Percentiles rank a stretch among this genome's conserved stretches.
phyloP scores from a whole-genome alignment of 2,888 invertebrate genomes.

The Eudasyphora cyanicolor region DNA sequence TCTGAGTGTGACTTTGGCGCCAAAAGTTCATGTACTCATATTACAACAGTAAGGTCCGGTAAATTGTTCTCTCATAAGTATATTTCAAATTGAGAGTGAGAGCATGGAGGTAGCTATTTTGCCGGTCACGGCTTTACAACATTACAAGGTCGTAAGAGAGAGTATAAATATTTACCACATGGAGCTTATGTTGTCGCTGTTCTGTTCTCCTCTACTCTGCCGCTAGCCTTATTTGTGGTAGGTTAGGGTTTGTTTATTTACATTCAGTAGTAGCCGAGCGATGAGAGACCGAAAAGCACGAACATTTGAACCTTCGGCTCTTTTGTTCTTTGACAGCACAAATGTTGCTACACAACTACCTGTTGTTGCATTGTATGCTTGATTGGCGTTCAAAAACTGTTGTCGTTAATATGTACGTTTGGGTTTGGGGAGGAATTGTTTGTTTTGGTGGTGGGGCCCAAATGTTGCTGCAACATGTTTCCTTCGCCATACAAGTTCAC shows the following conservation, averaged over 20 bases:
- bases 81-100: no score
- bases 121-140: no score
- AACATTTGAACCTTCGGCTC: not conserved
- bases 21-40: not conserved
- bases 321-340: conserved; percentile 30
- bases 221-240: conserved; percentile 4
- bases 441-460: not conserved
- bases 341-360: conserved; percentile 39
- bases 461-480: conserved; percentile 37
- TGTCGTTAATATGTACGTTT: no score
- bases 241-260: conserved; percentile 51
- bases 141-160: no score
- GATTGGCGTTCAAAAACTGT: not conserved
- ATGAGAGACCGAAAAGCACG: not conserved
- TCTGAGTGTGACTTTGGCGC: conserved; percentile 4
- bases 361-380: conserved; percentile 31
- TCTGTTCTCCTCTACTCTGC: conserved; percentile 8
- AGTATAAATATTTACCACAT: conserved; percentile 14
- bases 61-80: no score
- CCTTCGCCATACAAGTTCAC: conserved; percentile 32
- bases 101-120: no score
- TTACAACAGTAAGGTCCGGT: no score
- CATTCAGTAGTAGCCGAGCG: conserved; percentile 12
- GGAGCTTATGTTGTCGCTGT: no score
- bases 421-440: not conserved